Evolutionary conservation across 2,797 vertebrate species (phyloP), one percentile per base, ranked within the genome.

Genomic region (Amniataba percoides): DNA sequence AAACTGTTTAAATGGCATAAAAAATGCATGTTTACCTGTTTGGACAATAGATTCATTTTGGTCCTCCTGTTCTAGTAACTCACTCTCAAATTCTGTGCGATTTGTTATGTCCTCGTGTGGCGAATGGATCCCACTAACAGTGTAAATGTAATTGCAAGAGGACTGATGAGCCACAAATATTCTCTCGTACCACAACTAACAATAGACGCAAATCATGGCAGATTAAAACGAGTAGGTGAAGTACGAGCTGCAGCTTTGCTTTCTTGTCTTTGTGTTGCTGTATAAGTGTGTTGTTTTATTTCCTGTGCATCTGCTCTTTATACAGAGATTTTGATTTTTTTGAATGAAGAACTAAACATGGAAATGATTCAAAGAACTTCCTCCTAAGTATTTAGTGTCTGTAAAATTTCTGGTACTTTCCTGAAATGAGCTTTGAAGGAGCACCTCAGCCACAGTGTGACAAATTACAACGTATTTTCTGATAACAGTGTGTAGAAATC

Each of bases 271-370:
- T 59, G 39, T 71, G 40, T 39, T 34, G 31, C 31, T 25, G 62
- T 8, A 13, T 14, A 36, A 51, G 18, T 52, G 40, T 5, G 21
- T 61, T 62, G 15, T 46, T 67, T 70, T 84, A n/a, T 42, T 87
- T 82, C 62, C 82, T 81, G 71, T 42, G 18, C 15, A 5, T 43
- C 53, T 42, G 14, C 16, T 58, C 64, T 73, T 58, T 74, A 65
- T 71, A 15, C 69, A 12, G 5, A 45, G 60, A 55, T 46, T 27
- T 27, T 16, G 31, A 1, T 18, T 42, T 21, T 2, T n/a, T 57
- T 31, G 27, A 42, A 4, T 13, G 8, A 21, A 45, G 11, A 52
- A n/a, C 19, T 19, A 0, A 0, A 25, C 23, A 21, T 49, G 13
- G 10, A 42, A 31, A 7, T 15, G 18, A 18, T 31, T 31, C 7